Percentiles rank a stretch among this genome's conserved stretches.
Conservation (phyloP, 1,140 invertebrate species). For the Nixonia krombeini region DNA sequence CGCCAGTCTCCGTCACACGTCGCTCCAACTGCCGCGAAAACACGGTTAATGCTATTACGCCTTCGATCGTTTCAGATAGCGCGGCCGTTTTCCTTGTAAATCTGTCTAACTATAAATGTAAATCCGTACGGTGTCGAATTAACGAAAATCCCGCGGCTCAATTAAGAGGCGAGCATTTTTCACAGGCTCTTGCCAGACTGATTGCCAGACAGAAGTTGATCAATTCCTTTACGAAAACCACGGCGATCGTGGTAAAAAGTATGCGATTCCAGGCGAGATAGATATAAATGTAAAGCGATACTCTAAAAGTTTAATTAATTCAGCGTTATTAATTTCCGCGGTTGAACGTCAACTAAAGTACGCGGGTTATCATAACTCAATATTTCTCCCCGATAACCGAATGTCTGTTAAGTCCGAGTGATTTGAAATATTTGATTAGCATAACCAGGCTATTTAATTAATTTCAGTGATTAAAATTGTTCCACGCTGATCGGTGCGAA, state of each 20-base stretch:
- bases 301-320: neutral
- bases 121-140: neutral
- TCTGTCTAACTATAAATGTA: neutral
- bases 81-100: constrained; percentile 1
- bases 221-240: too few relatives aligned
- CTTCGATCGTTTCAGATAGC: constrained; percentile 5
- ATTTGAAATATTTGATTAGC: neutral
- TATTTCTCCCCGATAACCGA: constrained; percentile 3
- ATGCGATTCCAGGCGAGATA: too few relatives aligned
- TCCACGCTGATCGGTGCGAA: neutral
- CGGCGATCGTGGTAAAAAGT: too few relatives aligned
- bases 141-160: too few relatives aligned
- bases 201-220: neutral
- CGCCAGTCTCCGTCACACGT: constrained; percentile 9
- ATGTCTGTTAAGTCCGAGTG: neutral
- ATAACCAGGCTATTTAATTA: neutral
- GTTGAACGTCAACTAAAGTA: neutral
- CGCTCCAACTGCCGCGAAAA: constrained; percentile 5
- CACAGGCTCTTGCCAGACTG: too few relatives aligned
- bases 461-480: constrained; percentile 5
- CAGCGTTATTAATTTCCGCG: constrained; percentile 2
- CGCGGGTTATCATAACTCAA: constrained; percentile 4
- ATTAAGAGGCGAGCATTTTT: too few relatives aligned
- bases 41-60: constrained; percentile 8
- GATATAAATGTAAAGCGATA: neutral